A percentile compares a stretch with the other conserved stretches of the same genome.
Evolutionary conservation across 2,888 invertebrate species (phyloP).

Genomic region (Cynaeus angustus): DNA sequence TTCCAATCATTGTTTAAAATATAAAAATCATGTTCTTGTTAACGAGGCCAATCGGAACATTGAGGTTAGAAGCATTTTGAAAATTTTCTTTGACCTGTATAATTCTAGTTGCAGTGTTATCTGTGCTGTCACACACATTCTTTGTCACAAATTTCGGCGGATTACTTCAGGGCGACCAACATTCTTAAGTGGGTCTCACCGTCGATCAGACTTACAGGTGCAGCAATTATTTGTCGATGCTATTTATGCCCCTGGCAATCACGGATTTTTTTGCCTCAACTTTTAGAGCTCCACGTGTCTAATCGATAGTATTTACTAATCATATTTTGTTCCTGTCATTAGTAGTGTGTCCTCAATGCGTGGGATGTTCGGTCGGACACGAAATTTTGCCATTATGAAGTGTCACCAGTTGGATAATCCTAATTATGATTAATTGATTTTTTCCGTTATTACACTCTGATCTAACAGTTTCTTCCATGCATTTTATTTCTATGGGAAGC

Average conservation of each 20-base stretch:
- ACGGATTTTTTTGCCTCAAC: conserved; percentile 50
- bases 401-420: conserved; percentile 4
- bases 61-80: conserved; percentile 14
- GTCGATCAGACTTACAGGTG: conserved; percentile 53
- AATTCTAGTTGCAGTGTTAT: conserved; percentile 10
- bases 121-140: conserved; percentile 26
- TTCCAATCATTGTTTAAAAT: conserved; percentile 42
- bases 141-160: conserved; percentile 26
- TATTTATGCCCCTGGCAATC: conserved; percentile 47
- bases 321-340: conserved; percentile 1
- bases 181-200: conserved; percentile 53
- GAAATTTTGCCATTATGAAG: neutral
- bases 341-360: conserved; percentile 6
- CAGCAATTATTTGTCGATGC: conserved; percentile 44
- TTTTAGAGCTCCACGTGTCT: conserved; percentile 34
- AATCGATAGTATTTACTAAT: conserved; percentile 20
- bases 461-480: neutral
- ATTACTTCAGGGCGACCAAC: conserved; percentile 21
- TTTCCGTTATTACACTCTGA: conserved; percentile 26
- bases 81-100: conserved; percentile 27
- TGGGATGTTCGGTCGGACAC: no score
- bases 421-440: conserved; percentile 33
- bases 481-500: conserved; percentile 19
- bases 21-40: conserved; percentile 11
- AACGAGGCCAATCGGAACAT: conserved; percentile 22